Evolutionary conservation across 2,888 invertebrate species (phyloP).

Genomic region (Brachypalpus laphriformis): DNA sequence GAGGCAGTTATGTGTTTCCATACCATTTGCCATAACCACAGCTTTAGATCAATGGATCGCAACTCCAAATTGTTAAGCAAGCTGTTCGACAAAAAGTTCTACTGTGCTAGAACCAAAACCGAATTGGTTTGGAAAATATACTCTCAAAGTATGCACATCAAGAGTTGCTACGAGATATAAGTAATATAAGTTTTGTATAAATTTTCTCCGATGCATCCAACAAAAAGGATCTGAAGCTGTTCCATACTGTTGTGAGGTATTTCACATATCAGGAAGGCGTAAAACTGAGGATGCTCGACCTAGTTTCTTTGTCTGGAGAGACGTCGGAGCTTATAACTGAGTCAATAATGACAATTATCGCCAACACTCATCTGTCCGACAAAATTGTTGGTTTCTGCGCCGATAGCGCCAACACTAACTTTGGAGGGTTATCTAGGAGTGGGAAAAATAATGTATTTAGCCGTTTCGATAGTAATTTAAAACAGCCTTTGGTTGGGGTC

Average conservation of each 20-base stretch:
- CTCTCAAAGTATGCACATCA: conserved; percentile 10
- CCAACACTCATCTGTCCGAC: not conserved
- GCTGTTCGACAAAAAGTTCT: conserved; percentile 35
- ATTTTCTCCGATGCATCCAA: conserved; percentile 39
- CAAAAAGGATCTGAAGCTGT: conserved; percentile 35
- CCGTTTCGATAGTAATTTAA: not conserved
- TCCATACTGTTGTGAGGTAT: conserved; percentile 26
- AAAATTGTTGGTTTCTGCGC: not conserved
- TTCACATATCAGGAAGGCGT: conserved; percentile 4
- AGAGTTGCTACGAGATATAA: conserved; percentile 55
- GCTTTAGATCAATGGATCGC: conserved; percentile 44
- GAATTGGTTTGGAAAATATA: conserved; percentile 22
- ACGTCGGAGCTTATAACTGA: not conserved
- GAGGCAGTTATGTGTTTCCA: no score
- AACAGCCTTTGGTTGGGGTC: conserved; percentile 40
- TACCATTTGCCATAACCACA: conserved; percentile 35
- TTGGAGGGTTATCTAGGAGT: not conserved
- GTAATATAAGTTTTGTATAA: conserved; percentile 46
- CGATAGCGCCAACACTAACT: not conserved
- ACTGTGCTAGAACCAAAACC: conserved; percentile 31
- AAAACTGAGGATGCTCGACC: not conserved
- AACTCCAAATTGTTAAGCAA: conserved; percentile 23
- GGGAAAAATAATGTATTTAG: not conserved
- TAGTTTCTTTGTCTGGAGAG: conserved; percentile 2
- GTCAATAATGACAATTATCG: not conserved